These are phyloP conservation scores for Cerastis leucographa DNA, from an alignment of 2,888 invertebrate genomes.

Conservation along the genomic window DNA sequence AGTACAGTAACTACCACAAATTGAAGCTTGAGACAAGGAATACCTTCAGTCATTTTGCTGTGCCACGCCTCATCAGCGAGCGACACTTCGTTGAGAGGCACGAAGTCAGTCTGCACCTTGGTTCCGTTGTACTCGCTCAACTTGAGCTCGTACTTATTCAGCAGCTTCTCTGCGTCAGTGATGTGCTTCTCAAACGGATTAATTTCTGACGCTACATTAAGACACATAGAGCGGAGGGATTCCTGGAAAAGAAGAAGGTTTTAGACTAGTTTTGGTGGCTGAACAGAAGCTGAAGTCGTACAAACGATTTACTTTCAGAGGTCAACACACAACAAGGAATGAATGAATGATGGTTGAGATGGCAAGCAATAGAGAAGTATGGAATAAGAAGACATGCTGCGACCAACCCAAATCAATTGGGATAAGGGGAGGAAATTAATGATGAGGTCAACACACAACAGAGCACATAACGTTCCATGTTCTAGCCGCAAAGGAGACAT, in stretches of 20 bases:
- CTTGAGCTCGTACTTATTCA: conserved; percentile 91
- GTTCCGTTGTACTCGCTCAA: conserved; percentile 87
- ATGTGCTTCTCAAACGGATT: conserved; percentile 86
- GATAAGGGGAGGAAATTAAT: no score
- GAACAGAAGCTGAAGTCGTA: not conserved
- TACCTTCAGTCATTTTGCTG: conserved; percentile 87
- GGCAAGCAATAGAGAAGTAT: no score
- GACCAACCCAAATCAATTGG: no score
- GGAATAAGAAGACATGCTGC: no score
- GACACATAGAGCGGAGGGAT: conserved; percentile 79
- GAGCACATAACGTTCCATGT: not conserved
- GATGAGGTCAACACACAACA: not conserved
- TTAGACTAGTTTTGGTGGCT: not conserved
- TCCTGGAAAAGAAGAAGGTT: conserved; percentile 72
- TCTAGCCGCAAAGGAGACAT: not conserved
- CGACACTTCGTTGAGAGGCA: conserved; percentile 85
- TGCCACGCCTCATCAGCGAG: conserved; percentile 89
- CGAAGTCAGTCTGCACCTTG: conserved; percentile 82
- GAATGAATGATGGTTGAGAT: no score
- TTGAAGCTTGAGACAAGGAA: not conserved
- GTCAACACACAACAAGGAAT: not conserved
- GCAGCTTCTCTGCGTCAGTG: conserved; percentile 88
- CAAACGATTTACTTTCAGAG: no score
- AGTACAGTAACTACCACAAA: not conserved
- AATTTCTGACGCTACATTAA: conserved; percentile 77